Percentiles rank a stretch among this genome's conserved stretches.
Conservation (phyloP, 2,113 vertebrate genomes). For the Macaca mulatta region DNA sequence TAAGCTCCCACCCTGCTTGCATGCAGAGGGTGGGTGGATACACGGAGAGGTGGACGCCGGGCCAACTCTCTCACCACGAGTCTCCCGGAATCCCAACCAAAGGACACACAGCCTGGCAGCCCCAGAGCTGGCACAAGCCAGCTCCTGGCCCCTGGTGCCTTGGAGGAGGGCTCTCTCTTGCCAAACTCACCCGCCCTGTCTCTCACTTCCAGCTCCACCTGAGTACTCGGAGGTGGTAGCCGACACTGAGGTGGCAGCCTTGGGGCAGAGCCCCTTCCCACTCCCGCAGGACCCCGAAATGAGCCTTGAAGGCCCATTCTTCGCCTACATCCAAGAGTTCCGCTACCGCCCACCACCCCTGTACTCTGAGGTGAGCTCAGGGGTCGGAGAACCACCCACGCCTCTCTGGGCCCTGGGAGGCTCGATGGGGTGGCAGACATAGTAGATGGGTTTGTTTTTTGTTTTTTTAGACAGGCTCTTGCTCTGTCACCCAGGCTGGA, state of each 20-base stretch:
- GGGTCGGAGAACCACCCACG: accelerated
- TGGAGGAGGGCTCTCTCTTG: neutral
- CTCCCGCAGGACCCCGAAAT: slow-evolving; percentile 79
- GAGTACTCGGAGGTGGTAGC: slow-evolving; percentile 92
- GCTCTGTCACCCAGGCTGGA: neutral
- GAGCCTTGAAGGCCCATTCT: slow-evolving; percentile 89
- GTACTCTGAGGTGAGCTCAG: slow-evolving; percentile 91
- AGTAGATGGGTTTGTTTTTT: neutral
- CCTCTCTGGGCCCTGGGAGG: neutral
- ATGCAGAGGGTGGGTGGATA: accelerated
- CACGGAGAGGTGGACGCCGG: neutral
- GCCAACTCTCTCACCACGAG: neutral
- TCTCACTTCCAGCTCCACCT: slow-evolving; percentile 89
- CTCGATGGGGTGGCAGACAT: neutral
- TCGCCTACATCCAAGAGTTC: slow-evolving; percentile 94
- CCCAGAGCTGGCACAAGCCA: neutral
- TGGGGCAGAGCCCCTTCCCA: slow-evolving; percentile 65
- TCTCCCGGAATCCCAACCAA: neutral
- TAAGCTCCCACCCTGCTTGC: slow-evolving; percentile 75
- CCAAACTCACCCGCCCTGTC: neutral
- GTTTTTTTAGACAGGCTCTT: neutral
- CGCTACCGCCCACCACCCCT: slow-evolving; percentile 94
- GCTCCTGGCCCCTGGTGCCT: neutral
- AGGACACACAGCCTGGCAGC: neutral
- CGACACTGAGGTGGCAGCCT: slow-evolving; percentile 79